Percentiles rank a stretch among this genome's conserved stretches.
Conservation (phyloP, 2,888 invertebrate genomes). For the Leistus spinibarbis region DNA sequence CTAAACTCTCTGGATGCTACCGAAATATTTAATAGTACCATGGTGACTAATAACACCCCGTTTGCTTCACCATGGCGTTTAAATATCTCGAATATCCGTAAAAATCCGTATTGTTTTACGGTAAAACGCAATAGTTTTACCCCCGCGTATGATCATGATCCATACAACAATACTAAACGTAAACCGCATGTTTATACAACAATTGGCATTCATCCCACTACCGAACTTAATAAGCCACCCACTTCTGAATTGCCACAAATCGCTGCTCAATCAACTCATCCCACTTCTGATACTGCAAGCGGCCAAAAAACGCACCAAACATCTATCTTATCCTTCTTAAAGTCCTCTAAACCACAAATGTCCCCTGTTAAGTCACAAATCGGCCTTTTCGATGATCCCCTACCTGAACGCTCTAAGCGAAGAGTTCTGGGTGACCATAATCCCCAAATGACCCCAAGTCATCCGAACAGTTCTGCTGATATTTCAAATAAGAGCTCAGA, state of each 20-base stretch:
- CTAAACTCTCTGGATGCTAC: not conserved
- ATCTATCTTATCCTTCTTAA: not conserved
- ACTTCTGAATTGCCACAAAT: too few relatives aligned
- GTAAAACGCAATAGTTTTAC: conserved; percentile 19
- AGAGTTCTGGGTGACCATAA: conserved; percentile 10
- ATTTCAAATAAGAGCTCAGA: not conserved
- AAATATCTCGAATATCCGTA: conserved; percentile 10
- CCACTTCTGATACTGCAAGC: too few relatives aligned
- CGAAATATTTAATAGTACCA: conserved; percentile 17
- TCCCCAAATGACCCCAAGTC: conserved; percentile 4
- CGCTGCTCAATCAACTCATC: too few relatives aligned
- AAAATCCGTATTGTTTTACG: conserved; percentile 11
- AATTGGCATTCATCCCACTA: too few relatives aligned
- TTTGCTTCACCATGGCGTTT: conserved; percentile 15
- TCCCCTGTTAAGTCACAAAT: not conserved
- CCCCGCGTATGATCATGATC: conserved; percentile 16
- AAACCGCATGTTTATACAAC: not conserved
- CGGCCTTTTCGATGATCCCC: conserved; percentile 3
- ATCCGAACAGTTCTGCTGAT: not conserved
- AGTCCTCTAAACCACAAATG: not conserved
- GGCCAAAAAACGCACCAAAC: not conserved
- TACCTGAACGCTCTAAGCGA: not conserved
- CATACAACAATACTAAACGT: not conserved
- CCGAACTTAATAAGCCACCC: too few relatives aligned
- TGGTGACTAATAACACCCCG: not conserved